A percentile compares a stretch with the other conserved stretches of the same genome.
phyloP scores from a whole-genome alignment of 2,888 invertebrate species.

The Gymnocheta viridis region DNA sequence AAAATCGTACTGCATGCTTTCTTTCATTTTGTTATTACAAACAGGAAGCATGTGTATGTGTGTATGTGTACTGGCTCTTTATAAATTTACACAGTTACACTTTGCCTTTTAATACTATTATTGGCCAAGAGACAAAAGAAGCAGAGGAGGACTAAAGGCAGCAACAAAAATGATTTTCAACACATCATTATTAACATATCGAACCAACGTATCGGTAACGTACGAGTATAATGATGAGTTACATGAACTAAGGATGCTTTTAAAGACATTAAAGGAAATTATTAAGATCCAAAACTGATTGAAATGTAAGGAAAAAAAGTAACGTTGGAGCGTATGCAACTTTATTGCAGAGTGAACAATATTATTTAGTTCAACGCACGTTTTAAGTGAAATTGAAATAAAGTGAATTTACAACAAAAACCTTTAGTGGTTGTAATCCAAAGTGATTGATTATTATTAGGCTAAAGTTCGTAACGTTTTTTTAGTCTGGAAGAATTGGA shows the following conservation, averaged over 20 bases:
- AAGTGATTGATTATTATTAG: too few relatives aligned
- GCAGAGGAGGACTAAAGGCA: background rate
- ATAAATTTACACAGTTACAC: background rate
- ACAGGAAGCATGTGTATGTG: background rate
- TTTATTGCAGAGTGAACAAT: background rate
- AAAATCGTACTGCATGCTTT: constrained; percentile 10
- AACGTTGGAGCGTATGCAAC: background rate
- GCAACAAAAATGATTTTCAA: constrained; percentile 35
- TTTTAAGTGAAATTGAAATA: too few relatives aligned
- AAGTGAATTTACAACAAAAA: too few relatives aligned
- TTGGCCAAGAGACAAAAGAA: background rate
- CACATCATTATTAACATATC: constrained; percentile 27
- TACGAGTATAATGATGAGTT: background rate
- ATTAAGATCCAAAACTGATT: constrained; percentile 51
- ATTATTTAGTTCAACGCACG: constrained; percentile 4
- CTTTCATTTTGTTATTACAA: constrained; percentile 1
- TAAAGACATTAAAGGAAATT: constrained; percentile 1
- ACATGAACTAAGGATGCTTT: background rate
- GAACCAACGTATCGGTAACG: background rate
- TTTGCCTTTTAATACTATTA: background rate
- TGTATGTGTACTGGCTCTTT: background rate
- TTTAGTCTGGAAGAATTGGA: too few relatives aligned
- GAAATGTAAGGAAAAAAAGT: constrained; percentile 7
- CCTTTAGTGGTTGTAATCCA: too few relatives aligned
- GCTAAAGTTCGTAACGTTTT: too few relatives aligned